Percentiles rank a stretch among this genome's conserved stretches.
These are phyloP conservation scores for Tetrapedia diversipes DNA, from an alignment of 2,888 invertebrate genomes.

Conservation along the genomic window DNA sequence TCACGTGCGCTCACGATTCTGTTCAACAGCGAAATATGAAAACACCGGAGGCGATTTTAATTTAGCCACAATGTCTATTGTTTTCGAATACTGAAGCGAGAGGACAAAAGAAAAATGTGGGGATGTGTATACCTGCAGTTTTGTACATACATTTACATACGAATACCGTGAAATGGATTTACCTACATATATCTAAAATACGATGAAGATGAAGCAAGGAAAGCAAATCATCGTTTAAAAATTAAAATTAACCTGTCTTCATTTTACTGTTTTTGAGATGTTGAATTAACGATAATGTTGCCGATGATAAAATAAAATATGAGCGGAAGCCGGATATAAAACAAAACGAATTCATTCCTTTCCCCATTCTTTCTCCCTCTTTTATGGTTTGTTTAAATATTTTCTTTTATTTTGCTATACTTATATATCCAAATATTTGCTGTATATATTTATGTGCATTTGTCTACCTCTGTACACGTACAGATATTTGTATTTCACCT, in stretches of 20 bases:
- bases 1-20: constrained; percentile 59
- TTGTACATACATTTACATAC: neutral
- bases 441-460: too few relatives aligned
- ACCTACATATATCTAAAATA: too few relatives aligned
- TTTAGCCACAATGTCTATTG: constrained; percentile 82
- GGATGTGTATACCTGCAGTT: constrained; percentile 18
- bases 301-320: too few relatives aligned
- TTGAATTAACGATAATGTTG: too few relatives aligned
- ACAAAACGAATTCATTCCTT: too few relatives aligned
- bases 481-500: too few relatives aligned
- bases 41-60: constrained; percentile 83
- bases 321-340: too few relatives aligned
- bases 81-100: constrained; percentile 69
- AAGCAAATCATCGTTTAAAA: too few relatives aligned
- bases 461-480: too few relatives aligned
- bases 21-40: constrained; percentile 80
- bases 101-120: constrained; percentile 68
- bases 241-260: neutral
- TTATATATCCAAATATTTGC: too few relatives aligned
- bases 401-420: neutral
- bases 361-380: too few relatives aligned
- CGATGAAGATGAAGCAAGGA: neutral
- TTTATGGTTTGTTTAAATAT: too few relatives aligned
- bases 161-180: constrained; percentile 13
- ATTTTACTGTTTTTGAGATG: neutral